Evolutionary conservation across 1,140 invertebrate genomes (phyloP), one percentile per base, ranked within the genome.

Genomic region (Drosophila arawakana): DNA sequence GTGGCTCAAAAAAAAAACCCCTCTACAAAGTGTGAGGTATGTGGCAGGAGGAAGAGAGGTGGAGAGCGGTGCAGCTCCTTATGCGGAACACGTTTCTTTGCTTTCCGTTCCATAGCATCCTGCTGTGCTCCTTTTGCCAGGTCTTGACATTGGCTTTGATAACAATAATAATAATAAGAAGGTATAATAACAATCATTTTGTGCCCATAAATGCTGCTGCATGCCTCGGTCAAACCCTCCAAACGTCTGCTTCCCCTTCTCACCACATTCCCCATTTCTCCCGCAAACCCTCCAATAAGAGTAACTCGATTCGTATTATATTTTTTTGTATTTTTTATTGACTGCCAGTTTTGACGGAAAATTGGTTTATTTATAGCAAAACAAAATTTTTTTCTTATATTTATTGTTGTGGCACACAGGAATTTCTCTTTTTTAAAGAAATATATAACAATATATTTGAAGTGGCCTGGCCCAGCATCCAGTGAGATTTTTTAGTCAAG

Each of bases 181-280:
- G 68, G 50, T 81, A 83, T 83, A 83, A 83, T 84, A 84, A 82
- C 80, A 84, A 84, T 84, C 76, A 84, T 84, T 84, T 82, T 82
- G 80, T 74, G 80, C 69, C 54, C 73, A 73, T 76, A 79, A 82
- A 83, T 73, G 80, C 61, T 43, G 57, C 73, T 35, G 60, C 60
- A 59, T 57, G 65, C 55, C 41, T n/a, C 52, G 39, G 63, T 44
- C 50, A 50, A 13, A 34, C 62, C 46, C 25, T 30, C 25, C 25
- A 30, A 30, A 30, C 3, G 25, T 5, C 25, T 6, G 2, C 25
- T 30, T 30, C 25, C 18, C 18, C 21, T 35, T 10, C 21, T 34
- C 57, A 43, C 13, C 18, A 10, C 34, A 9, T 25, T 15, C 52
- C 50, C 11, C 18, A 4, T 35, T 7, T 6, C 7, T 6, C 21